Evolutionary conservation across 2,797 vertebrate genomes (phyloP).

Genomic region (Microctenopoma stevenorrisi): DNA sequence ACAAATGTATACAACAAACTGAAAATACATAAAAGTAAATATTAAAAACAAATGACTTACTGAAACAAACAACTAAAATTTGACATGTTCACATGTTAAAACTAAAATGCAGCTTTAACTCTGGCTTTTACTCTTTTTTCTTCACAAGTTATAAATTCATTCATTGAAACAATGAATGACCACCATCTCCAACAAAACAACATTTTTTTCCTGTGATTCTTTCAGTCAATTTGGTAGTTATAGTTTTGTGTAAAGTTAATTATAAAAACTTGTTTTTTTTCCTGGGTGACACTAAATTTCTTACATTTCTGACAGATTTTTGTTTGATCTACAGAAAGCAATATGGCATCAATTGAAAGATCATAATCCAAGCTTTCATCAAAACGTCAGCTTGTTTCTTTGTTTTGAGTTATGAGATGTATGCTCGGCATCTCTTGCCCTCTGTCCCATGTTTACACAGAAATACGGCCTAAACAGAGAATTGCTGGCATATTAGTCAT

Average conservation of each 20-base stretch:
- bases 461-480: not conserved
- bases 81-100: too few relatives aligned
- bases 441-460: constrained; percentile 8
- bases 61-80: too few relatives aligned
- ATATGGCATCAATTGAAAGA: constrained; percentile 26
- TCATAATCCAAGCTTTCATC: constrained; percentile 13
- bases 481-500: not conserved
- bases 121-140: too few relatives aligned
- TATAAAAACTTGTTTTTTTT: not conserved
- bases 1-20: too few relatives aligned
- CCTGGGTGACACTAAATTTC: not conserved
- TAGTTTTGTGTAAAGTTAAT: not conserved
- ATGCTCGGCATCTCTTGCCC: constrained; percentile 3
- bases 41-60: too few relatives aligned
- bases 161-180: too few relatives aligned
- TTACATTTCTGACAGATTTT: not conserved
- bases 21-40: too few relatives aligned
- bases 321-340: constrained; percentile 28
- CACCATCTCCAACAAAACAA: too few relatives aligned
- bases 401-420: constrained; percentile 21
- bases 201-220: too few relatives aligned
- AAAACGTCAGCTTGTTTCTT: constrained; percentile 1
- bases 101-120: too few relatives aligned
- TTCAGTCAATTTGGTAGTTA: too few relatives aligned
- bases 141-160: too few relatives aligned